A percentile compares a stretch with the other conserved stretches of the same genome.
Evolutionary conservation across 2,797 vertebrate species (phyloP).

Genomic region (Anguilla pacifica): DNA sequence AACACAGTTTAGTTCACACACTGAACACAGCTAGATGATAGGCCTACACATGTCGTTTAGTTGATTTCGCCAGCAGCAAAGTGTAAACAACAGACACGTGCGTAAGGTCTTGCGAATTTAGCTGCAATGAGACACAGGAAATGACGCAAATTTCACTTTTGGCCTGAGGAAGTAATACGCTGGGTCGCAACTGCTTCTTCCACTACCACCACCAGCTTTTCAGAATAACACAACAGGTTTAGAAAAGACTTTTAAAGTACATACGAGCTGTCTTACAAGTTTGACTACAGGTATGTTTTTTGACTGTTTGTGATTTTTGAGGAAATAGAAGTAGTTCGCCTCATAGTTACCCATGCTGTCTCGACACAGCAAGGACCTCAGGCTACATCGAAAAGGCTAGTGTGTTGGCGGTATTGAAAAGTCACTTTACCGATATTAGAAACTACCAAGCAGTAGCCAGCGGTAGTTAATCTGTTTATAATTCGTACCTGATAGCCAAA

Average conservation of each 20-base stretch:
- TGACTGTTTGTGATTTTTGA: not conserved
- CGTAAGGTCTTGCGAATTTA: not conserved
- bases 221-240: not conserved
- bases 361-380: not conserved
- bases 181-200: not conserved
- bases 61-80: too few relatives aligned
- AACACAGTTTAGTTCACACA: too few relatives aligned
- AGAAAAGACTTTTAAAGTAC: not conserved
- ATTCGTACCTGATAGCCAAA: not conserved
- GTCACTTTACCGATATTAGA: not conserved
- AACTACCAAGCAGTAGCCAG: not conserved
- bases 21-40: too few relatives aligned
- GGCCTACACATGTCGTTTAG: too few relatives aligned
- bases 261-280: not conserved
- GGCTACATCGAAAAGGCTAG: not conserved
- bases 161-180: not conserved
- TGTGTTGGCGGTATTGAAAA: not conserved
- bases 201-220: not conserved
- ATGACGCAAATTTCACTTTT: not conserved
- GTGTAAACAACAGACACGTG: not conserved
- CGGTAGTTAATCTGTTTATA: not conserved
- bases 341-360: not conserved
- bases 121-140: not conserved
- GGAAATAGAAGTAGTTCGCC: not conserved
- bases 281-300: slow-evolving; percentile 4